Evolutionary conservation across 1,140 invertebrate species (phyloP).

Genomic region (Argopecten irradians): DNA sequence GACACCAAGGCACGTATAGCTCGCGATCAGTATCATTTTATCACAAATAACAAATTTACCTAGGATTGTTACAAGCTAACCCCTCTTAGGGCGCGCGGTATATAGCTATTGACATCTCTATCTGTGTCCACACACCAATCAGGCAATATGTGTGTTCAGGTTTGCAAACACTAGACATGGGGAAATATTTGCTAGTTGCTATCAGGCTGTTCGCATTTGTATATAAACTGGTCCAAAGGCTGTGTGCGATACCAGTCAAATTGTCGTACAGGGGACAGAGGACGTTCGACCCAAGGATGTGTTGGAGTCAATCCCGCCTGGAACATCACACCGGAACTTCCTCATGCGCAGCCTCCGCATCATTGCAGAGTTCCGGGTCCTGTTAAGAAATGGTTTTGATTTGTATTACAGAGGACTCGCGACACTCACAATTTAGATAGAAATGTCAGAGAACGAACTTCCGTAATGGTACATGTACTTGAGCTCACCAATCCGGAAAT

Average conservation of each 20-base stretch:
- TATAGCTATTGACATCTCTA: constrained; percentile 45
- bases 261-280: not conserved
- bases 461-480: no score
- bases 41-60: constrained; percentile 55
- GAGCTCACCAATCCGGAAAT: no score
- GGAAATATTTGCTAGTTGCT: constrained; percentile 53
- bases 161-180: constrained; percentile 53
- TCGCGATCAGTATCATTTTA: constrained; percentile 41
- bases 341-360: not conserved
- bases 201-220: constrained; percentile 1
- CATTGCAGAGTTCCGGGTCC: not conserved
- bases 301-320: not conserved
- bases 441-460: not conserved
- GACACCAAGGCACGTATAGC: not conserved
- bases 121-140: constrained; percentile 47
- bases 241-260: not conserved
- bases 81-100: constrained; percentile 32
- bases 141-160: constrained; percentile 48
- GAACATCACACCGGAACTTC: not conserved
- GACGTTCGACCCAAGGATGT: not conserved
- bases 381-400: not conserved
- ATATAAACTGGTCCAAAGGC: not conserved
- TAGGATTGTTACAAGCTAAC: constrained; percentile 54
- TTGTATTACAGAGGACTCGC: no score
- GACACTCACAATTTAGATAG: no score